Evolutionary conservation across 2,797 vertebrate genomes (phyloP).

Genomic region (Apodemus agrarius): DNA sequence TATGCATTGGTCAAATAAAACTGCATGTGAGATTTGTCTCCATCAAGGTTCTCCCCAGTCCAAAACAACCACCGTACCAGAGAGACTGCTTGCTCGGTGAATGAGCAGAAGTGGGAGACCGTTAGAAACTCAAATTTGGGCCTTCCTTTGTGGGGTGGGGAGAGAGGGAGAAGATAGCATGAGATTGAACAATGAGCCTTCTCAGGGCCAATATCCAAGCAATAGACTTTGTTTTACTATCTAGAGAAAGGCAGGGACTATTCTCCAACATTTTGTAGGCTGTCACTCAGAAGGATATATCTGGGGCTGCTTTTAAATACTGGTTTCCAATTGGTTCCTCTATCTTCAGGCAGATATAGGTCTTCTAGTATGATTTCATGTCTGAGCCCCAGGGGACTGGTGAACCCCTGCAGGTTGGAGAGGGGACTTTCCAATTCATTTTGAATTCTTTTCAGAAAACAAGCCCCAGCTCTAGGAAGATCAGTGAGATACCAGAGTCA

Average conservation of each 20-base stretch:
- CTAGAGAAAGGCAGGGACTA: slow-evolving; percentile 62
- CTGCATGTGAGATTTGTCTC: neutral
- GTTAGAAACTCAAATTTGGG: neutral
- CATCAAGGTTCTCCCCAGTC: neutral
- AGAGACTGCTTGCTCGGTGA: neutral
- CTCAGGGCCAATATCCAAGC: slow-evolving; percentile 58
- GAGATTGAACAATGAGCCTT: slow-evolving; percentile 50
- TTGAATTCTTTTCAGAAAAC: slow-evolving; percentile 9
- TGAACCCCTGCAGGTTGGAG: neutral
- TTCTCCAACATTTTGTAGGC: slow-evolving; percentile 66
- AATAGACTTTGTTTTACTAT: slow-evolving; percentile 57
- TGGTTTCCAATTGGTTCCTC: slow-evolving; percentile 74
- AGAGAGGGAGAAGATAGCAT: neutral
- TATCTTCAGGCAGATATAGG: slow-evolving; percentile 62
- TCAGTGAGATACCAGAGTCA: neutral
- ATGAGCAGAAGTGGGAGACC: neutral
- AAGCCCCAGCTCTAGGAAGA: neutral
- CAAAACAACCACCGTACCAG: neutral
- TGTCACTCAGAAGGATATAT: slow-evolving; percentile 71
- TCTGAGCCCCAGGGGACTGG: neutral
- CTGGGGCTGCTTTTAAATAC: slow-evolving; percentile 73
- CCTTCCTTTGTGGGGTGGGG: neutral
- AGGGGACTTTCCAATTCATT: slow-evolving; percentile 64
- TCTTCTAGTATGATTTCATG: slow-evolving; percentile 69
- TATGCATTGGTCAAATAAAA: neutral